phyloP scores from a whole-genome alignment of 1,140 invertebrate genomes.

The Procambarus clarkii region DNA sequence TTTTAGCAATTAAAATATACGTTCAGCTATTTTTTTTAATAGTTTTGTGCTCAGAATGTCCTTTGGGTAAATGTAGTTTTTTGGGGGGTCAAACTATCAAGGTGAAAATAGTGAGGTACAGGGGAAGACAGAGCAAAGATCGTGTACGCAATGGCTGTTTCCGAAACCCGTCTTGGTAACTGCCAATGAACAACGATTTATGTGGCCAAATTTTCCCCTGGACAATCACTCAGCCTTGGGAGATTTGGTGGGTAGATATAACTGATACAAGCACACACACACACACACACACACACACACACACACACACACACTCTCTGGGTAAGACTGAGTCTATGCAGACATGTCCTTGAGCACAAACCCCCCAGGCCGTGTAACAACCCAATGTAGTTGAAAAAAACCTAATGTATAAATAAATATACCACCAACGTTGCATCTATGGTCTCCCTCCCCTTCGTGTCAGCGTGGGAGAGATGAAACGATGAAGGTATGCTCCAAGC shows the following conservation, averaged over 20 bases:
- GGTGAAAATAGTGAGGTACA: neutral
- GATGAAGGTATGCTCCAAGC: neutral
- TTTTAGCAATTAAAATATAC: neutral
- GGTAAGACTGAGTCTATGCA: neutral
- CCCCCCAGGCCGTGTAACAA: neutral
- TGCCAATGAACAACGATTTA: neutral
- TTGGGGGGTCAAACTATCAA: neutral
- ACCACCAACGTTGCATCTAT: neutral
- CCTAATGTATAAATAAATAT: neutral
- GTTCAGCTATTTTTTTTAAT: neutral
- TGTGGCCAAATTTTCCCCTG: neutral
- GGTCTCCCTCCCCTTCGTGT: neutral
- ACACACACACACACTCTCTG: neutral
- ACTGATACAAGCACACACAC: neutral
- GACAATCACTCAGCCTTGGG: neutral
- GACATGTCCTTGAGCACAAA: constrained; percentile 13
- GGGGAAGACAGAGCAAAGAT: neutral
- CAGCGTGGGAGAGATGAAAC: neutral
- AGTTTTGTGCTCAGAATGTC: constrained; percentile 2
- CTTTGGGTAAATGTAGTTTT: neutral
- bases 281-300: neutral
- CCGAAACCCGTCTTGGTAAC: neutral
- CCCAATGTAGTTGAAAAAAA: neutral
- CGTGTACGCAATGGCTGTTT: neutral
- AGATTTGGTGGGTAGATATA: neutral